These are phyloP conservation scores for Megaleporinus macrocephalus DNA, from an alignment of 2,113 vertebrate species.

Conservation along the genomic window DNA sequence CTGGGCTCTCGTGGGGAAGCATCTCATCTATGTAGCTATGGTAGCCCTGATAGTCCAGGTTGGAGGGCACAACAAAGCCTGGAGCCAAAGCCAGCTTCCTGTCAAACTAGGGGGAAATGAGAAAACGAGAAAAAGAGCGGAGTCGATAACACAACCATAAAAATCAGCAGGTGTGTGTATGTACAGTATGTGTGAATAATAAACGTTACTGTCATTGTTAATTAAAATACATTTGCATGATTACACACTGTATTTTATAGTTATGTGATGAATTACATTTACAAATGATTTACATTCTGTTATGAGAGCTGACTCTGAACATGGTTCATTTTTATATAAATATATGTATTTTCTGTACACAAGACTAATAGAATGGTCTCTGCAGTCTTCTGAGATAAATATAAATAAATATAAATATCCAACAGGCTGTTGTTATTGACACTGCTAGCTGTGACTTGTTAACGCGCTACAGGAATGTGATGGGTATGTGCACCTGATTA, in stretches of 20 bases:
- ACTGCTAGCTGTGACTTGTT: not conserved
- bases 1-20: constrained; percentile 75
- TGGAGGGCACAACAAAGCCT: constrained; percentile 78
- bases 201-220: no score
- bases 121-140: not conserved
- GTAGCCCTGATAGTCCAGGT: constrained; percentile 81
- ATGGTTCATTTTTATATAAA: no score
- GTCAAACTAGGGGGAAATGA: constrained; percentile 71
- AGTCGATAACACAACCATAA: not conserved
- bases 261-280: no score
- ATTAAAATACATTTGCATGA: no score
- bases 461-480: not conserved
- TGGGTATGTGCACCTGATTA: constrained; percentile 72
- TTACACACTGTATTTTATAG: no score
- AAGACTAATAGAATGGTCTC: no score
- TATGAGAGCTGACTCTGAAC: not conserved
- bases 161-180: no score
- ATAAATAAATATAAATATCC: no score
- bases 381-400: no score
- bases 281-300: not conserved
- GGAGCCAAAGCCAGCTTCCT: constrained; percentile 74
- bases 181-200: no score
- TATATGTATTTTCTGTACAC: no score
- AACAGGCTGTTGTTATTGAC: no score
- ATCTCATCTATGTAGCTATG: constrained; percentile 78